These are phyloP conservation scores for Coenonympha arcania DNA, from an alignment of 2,888 invertebrate species.

Conservation along the genomic window DNA sequence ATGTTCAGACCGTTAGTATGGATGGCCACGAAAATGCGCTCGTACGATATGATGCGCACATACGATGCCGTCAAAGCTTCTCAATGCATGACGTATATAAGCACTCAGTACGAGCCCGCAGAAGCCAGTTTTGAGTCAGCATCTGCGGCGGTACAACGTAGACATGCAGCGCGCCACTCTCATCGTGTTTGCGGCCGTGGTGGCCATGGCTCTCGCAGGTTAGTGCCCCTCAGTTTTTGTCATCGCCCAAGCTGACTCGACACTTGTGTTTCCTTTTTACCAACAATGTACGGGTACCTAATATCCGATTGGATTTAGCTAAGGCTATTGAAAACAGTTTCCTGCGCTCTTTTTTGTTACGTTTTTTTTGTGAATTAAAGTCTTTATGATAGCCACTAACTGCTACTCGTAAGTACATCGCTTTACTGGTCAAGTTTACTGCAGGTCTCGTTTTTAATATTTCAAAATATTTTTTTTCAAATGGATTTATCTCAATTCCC, in stretches of 20 bases:
- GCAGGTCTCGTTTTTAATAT: too few relatives aligned
- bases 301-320: conserved; percentile 39
- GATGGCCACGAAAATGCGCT: conserved; percentile 42
- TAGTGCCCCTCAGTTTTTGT: conserved; percentile 66
- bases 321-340: conserved; percentile 19
- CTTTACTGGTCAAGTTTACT: too few relatives aligned
- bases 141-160: conserved; percentile 43
- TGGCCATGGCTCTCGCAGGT: conserved; percentile 64
- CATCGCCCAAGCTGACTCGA: conserved; percentile 30
- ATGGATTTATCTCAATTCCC: too few relatives aligned
- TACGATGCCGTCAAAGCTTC: conserved; percentile 33
- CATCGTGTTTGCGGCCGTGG: conserved; percentile 50
- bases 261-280: conserved; percentile 38
- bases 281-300: conserved; percentile 34
- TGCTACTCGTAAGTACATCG: too few relatives aligned
- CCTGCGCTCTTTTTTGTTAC: conserved; percentile 16
- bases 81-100: conserved; percentile 44
- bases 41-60: too few relatives aligned
- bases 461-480: too few relatives aligned
- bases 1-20: conserved; percentile 58
- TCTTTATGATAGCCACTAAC: too few relatives aligned
- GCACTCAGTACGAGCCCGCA: conserved; percentile 40
- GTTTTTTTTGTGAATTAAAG: conserved; percentile 7
- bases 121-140: conserved; percentile 55
- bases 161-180: conserved; percentile 54